Base-by-base conservation (phyloP, 2,888 invertebrate species). In the Lasioglossum lativentre region DNA sequence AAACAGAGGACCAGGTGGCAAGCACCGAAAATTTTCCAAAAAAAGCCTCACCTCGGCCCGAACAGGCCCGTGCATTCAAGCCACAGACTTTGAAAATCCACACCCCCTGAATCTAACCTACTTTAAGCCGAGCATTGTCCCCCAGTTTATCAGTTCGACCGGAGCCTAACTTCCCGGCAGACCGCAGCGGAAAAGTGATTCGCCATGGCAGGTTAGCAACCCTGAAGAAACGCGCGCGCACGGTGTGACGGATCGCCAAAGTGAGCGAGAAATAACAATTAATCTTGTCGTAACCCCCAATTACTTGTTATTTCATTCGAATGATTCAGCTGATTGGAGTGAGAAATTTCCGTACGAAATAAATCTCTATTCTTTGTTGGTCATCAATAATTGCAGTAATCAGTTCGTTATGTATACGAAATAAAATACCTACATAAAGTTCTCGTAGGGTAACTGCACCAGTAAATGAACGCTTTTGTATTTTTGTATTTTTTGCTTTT, bases 201-300 rank as follows among this genome's bases (percentile, higher is more conserved):
- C 10, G 4, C 34, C 68, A 68, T 23, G 6, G 30, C 63, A 30
- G 56, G 56, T 56, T 56, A 56, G n/a, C n/a, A 56, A 56, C n/a
- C 56, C n/a, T 56, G 56, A 56, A 12, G n/a, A 56, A 12, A 56
- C 56, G 56, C 56, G 12, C 12, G 56, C 56, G n/a, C 56, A 56
- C 30, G 30, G 30, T 30, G 30, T 30, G 19, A 30, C 30, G 63
- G 63, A 63, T 63, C 63, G n/a, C 56, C 56, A 12, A 56, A 56
- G 56, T 56, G 56, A 56, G n/a, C n/a, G 56, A 56, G 56, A 56
- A 56, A n/a, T 56, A 56, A n/a, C n/a, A 56, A 56, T 52, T 52
- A 56, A 10, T 56, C n/a, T 12, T 10, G n/a, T 56, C n/a, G 56
- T 4, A n/a, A 56, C 2, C 3, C n/a, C 59, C 59, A n/a, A 52